Percentiles rank a stretch among this genome's conserved stretches.
Evolutionary conservation across 2,113 vertebrate genomes (phyloP).

Genomic region (Tringa solitaria): DNA sequence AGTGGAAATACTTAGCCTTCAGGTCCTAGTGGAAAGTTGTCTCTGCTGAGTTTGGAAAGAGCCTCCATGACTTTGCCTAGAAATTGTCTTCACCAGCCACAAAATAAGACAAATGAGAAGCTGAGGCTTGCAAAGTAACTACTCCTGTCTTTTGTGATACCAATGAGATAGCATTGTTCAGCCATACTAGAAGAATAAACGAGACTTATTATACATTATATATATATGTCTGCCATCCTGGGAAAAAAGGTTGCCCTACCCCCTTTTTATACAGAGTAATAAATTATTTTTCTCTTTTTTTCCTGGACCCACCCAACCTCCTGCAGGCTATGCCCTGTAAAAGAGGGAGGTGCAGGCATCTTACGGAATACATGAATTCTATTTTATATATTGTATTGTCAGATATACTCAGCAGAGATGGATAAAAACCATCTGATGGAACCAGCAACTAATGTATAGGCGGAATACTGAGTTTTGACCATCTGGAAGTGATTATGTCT

Average conservation of each 20-base stretch:
- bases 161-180: neutral
- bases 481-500: neutral
- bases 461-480: neutral
- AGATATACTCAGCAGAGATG: neutral
- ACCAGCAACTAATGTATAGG: neutral
- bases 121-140: neutral
- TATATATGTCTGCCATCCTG: neutral
- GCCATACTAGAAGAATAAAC: neutral
- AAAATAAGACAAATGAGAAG: neutral
- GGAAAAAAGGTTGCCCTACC: neutral
- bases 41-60: neutral
- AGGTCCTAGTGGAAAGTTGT: neutral
- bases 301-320: neutral
- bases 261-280: neutral
- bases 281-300: neutral
- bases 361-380: neutral
- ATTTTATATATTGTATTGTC: neutral
- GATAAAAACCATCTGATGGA: neutral
- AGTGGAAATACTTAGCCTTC: constrained; percentile 19
- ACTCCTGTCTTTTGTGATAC: constrained; percentile 2
- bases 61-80: neutral
- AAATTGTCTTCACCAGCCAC: neutral
- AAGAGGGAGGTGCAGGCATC: neutral
- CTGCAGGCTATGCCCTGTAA: constrained; percentile 8
- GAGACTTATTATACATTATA: neutral